phyloP scores from a whole-genome alignment of 2,888 invertebrate species.

The Sepioteuthis lessoniana region DNA sequence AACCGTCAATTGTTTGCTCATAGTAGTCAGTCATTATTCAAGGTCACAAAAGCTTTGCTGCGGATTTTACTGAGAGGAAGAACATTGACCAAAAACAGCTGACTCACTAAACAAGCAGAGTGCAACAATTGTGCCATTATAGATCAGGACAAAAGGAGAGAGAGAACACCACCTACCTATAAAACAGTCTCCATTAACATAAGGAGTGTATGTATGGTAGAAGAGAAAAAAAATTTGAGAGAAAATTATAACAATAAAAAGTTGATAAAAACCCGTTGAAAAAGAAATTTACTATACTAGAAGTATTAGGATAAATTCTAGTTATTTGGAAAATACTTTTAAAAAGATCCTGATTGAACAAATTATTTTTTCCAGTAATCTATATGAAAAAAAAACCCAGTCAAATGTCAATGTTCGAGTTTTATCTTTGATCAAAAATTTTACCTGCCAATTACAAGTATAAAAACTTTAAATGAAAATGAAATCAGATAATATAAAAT shows the following conservation, averaged over 20 bases:
- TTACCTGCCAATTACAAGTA: no score
- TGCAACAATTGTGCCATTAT: not conserved
- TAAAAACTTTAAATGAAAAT: no score
- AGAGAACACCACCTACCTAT: not conserved
- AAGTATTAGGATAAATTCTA: not conserved
- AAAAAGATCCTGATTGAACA: not conserved
- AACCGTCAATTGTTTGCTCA: not conserved
- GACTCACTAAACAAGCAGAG: not conserved
- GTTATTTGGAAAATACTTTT: not conserved
- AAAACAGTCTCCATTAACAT: not conserved
- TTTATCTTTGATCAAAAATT: no score
- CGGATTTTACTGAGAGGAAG: not conserved
- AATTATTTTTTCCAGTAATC: not conserved
- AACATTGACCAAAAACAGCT: not conserved
- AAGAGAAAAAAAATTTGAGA: not conserved
- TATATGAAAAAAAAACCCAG: no score
- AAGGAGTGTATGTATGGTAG: not conserved
- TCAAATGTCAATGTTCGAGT: no score
- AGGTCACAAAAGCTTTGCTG: not conserved
- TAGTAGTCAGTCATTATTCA: slow-evolving; percentile 14
- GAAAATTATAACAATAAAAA: no score
- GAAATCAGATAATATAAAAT: no score
- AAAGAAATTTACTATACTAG: not conserved
- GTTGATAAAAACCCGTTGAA: no score
- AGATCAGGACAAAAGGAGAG: not conserved